Percentiles rank a stretch among this genome's conserved stretches.
Evolutionary conservation across 1,140 invertebrate genomes (phyloP).

Genomic region (Drosophila kepulauana): DNA sequence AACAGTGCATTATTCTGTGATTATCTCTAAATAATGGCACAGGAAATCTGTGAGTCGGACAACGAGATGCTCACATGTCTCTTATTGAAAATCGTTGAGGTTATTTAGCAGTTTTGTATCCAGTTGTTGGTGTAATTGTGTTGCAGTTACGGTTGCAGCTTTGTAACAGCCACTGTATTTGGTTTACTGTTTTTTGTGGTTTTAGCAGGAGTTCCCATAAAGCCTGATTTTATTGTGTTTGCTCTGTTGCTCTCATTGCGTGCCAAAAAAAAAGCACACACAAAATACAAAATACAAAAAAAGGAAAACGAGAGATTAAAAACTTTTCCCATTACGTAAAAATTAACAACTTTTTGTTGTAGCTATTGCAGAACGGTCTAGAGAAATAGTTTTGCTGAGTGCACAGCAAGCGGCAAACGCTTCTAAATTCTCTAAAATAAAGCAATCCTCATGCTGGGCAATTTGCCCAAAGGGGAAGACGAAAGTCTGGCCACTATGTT

Average conservation of each 20-base stretch:
- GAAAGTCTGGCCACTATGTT: background rate
- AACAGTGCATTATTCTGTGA: no score
- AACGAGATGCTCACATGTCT: conserved; percentile 6
- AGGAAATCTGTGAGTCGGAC: conserved; percentile 15
- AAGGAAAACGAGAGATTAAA: conserved; percentile 67
- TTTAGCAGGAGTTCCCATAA: conserved; percentile 65
- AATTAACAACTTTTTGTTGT: conserved; percentile 73
- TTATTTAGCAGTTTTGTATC: conserved; percentile 20
- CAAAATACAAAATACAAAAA: conserved; percentile 11
- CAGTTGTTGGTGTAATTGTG: conserved; percentile 37
- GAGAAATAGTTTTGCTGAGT: conserved; percentile 62
- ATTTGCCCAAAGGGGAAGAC: background rate
- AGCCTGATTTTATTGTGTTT: conserved; percentile 74
- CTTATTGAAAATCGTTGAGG: conserved; percentile 48
- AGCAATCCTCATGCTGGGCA: conserved; percentile 30
- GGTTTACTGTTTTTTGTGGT: conserved; percentile 56
- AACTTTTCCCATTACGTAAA: conserved; percentile 81
- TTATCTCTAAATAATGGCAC: background rate
- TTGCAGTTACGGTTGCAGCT: conserved; percentile 42
- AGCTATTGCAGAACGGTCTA: conserved; percentile 38
- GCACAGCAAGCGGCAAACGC: conserved; percentile 34
- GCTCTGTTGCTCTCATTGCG: conserved; percentile 37
- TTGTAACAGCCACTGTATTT: conserved; percentile 53
- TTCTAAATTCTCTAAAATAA: conserved; percentile 70
- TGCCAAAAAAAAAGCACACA: conserved; percentile 29